Percentiles rank a stretch among this genome's conserved stretches.
Conservation (phyloP, 37 sponge, comb jelly and placozoan species). For the Eunapius fragilis region DNA sequence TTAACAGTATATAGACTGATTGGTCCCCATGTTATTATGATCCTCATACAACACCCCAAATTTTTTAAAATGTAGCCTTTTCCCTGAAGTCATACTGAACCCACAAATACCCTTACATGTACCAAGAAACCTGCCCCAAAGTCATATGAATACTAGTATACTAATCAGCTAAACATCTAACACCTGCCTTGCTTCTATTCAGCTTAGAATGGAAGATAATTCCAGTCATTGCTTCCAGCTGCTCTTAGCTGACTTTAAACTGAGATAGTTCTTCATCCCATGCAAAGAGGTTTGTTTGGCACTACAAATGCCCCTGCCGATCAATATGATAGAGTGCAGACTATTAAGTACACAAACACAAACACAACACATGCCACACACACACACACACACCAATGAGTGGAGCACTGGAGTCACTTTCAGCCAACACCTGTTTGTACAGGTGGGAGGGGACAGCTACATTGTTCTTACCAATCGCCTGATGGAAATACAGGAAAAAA, state of each 20-base stretch:
- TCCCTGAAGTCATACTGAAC: too few species aligned
- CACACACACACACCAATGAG: slow-evolving; percentile 11
- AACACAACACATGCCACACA: slow-evolving; percentile 14
- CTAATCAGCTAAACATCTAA: too few species aligned
- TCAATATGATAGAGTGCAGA: background rate
- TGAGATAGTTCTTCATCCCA: slow-evolving; percentile 33
- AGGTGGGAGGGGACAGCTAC: slow-evolving; percentile 96
- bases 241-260: slow-evolving; percentile 59
- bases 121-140: too few species aligned
- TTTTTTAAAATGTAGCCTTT: too few species aligned
- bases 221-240: slow-evolving; percentile 59
- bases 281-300: slow-evolving; percentile 57
- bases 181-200: slow-evolving; percentile 40
- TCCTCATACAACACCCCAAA: too few species aligned
- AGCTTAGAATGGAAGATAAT: slow-evolving; percentile 45
- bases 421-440: slow-evolving; percentile 85
- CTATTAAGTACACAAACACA: background rate
- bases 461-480: slow-evolving; percentile 84
- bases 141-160: too few species aligned
- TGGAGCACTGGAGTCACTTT: slow-evolving; percentile 6
- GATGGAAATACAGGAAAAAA: background rate
- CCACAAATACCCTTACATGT: too few species aligned
- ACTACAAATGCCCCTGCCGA: slow-evolving; percentile 59
- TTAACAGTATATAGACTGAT: too few species aligned
- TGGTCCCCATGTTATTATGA: too few species aligned